Evolutionary conservation across 1,140 invertebrate species (phyloP).

Genomic region (Parasteatoda tepidariorum): DNA sequence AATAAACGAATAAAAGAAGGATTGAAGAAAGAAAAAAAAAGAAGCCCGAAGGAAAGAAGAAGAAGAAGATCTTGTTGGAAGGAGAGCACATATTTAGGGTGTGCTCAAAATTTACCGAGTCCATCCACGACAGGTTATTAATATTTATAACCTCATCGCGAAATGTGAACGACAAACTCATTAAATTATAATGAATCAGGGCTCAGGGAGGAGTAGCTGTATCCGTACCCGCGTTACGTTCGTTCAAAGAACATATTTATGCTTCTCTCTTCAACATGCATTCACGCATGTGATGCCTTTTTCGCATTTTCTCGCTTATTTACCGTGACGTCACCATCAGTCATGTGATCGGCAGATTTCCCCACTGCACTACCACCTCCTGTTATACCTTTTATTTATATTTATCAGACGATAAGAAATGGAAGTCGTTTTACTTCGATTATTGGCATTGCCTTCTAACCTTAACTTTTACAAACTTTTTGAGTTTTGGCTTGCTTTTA

Average conservation of each 20-base stretch:
- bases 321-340: slow-evolving; percentile 23
- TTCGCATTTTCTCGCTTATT: slow-evolving; percentile 38
- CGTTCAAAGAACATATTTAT: neutral
- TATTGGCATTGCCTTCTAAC: too few species aligned
- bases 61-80: neutral
- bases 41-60: neutral
- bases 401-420: too few species aligned
- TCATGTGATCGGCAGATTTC: slow-evolving; percentile 20
- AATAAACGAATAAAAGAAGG: neutral
- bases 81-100: neutral
- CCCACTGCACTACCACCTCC: too few species aligned
- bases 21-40: neutral
- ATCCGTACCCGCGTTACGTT: neutral
- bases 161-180: slow-evolving; percentile 51
- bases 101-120: slow-evolving; percentile 40
- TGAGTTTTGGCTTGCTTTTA: too few species aligned
- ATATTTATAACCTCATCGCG: slow-evolving; percentile 54
- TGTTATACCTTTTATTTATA: too few species aligned
- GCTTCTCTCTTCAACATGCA: neutral
- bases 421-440: too few species aligned
- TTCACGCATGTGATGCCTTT: slow-evolving; percentile 4
- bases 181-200: slow-evolving; percentile 59
- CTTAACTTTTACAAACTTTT: too few species aligned
- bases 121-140: slow-evolving; percentile 45
- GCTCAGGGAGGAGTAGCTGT: neutral